Evolutionary conservation across 2,888 invertebrate genomes (phyloP).

Genomic region (Volucella zonaria): DNA sequence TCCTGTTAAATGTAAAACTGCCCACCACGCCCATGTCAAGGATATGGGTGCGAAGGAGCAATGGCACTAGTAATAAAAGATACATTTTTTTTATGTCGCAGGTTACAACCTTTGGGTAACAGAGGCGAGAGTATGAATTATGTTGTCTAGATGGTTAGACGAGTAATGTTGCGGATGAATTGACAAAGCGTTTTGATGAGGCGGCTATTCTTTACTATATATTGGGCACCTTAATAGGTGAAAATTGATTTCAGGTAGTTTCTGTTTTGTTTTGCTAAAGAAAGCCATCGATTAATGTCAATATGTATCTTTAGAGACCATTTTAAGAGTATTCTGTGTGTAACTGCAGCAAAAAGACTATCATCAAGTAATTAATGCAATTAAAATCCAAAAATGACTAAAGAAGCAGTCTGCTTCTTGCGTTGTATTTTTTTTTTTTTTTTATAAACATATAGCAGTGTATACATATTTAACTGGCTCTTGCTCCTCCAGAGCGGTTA

Average conservation of each 20-base stretch:
- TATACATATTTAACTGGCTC: constrained; percentile 7
- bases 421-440: neutral
- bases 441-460: neutral
- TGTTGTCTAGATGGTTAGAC: constrained; percentile 56
- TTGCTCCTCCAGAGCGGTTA: constrained; percentile 24
- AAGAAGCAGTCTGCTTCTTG: constrained; percentile 36
- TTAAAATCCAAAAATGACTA: constrained; percentile 68
- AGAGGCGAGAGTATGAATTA: constrained; percentile 49
- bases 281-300: too few relatives aligned
- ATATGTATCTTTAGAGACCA: too few relatives aligned
- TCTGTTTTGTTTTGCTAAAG: too few relatives aligned
- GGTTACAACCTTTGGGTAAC: neutral
- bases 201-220: neutral
- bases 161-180: constrained; percentile 25
- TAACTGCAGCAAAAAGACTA: constrained; percentile 20
- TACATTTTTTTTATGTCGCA: neutral
- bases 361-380: constrained; percentile 70
- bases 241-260: too few relatives aligned
- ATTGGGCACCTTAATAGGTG: too few relatives aligned
- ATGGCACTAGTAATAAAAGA: neutral
- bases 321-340: too few relatives aligned
- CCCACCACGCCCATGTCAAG: constrained; percentile 57
- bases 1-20: constrained; percentile 29
- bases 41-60: neutral
- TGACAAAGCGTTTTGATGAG: constrained; percentile 21